Conservation (phyloP, 2,888 invertebrate species). For the Elgonia sp. region DNA sequence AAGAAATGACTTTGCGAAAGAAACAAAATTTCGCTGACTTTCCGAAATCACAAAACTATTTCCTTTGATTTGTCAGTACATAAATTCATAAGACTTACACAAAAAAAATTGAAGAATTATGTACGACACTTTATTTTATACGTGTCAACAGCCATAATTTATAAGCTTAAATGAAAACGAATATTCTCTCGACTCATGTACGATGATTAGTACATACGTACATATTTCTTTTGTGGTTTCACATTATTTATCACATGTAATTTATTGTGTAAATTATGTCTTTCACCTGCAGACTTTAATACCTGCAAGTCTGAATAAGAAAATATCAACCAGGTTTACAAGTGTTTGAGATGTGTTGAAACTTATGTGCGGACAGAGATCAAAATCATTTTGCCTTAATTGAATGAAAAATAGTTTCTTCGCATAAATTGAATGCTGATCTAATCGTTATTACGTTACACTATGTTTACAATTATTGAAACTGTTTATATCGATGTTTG, state of each 20-base stretch:
- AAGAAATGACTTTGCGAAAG: not conserved
- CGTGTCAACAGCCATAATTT: slow-evolving; percentile 30
- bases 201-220: slow-evolving; percentile 32
- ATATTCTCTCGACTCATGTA: slow-evolving; percentile 8
- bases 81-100: too few species aligned
- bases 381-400: slow-evolving; percentile 56
- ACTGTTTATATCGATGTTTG: too few species aligned
- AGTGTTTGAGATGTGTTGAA: slow-evolving; percentile 42
- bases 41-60: too few species aligned
- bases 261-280: slow-evolving; percentile 62
- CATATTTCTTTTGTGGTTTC: slow-evolving; percentile 45
- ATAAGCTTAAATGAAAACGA: slow-evolving; percentile 22
- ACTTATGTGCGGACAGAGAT: slow-evolving; percentile 42
- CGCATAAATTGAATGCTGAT: slow-evolving; percentile 31
- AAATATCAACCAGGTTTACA: slow-evolving; percentile 60
- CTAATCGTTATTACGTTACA: slow-evolving; percentile 28
- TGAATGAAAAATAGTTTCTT: slow-evolving; percentile 61
- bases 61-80: too few species aligned
- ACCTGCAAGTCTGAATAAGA: slow-evolving; percentile 36
- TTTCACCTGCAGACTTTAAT: slow-evolving; percentile 60
- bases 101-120: not conserved
- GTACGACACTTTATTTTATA: slow-evolving; percentile 6
- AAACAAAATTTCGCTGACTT: not conserved
- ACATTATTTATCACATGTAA: slow-evolving; percentile 48
- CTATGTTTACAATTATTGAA: slow-evolving; percentile 3